Evolutionary conservation across 2,888 invertebrate genomes (phyloP), one percentile per base, ranked within the genome.

Genomic region (Peribatodes rhomboidaria): DNA sequence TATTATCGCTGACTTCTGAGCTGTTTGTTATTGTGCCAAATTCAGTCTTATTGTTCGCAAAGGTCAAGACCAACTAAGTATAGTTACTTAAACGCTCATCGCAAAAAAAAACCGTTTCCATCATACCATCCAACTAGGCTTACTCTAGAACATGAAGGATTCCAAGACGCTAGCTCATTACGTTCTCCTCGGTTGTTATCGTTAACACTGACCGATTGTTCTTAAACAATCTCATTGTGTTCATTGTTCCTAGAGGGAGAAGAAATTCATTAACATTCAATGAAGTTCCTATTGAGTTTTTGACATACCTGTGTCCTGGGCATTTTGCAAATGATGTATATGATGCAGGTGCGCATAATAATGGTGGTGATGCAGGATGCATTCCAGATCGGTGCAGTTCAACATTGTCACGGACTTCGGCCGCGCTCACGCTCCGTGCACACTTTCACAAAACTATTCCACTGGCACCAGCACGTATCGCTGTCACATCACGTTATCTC

Each of bases 351-450:
- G 96, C 69, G 96, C 95, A 85, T 96, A 96, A 84, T 96, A 96
- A 83, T 96, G 96, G 82, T 96, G 95, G 84, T 96, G 96, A 89
- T 96, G 96, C 84, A 96, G 90, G 86, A 96, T 96, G 93, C 96
- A 96, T 93, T 96, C 96, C 92, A 96, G 94, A 94, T 96, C 96
- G 75, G 96, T 96, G 90, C 96, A 96, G 91, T 96, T 96, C 91
- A 96, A 94, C 96, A 96, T 96, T 86, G 87, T 94, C 85, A 86
- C 88, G 80, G 81, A 83, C 86, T 86, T 81, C 85, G 84, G 86
- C 79, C 80, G 84, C 86, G 86, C 90, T 87, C 87, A 86, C 89
- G 88, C 86, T 86, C 82, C 78, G 77, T 88, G 87, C 89, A 89
- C 92, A 93, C 93, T 92, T 91, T 92, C 92, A 93, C 93, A 92